Evolutionary conservation across 2,113 vertebrate species (phyloP).

Genomic region (Puffinus mauretanicus): DNA sequence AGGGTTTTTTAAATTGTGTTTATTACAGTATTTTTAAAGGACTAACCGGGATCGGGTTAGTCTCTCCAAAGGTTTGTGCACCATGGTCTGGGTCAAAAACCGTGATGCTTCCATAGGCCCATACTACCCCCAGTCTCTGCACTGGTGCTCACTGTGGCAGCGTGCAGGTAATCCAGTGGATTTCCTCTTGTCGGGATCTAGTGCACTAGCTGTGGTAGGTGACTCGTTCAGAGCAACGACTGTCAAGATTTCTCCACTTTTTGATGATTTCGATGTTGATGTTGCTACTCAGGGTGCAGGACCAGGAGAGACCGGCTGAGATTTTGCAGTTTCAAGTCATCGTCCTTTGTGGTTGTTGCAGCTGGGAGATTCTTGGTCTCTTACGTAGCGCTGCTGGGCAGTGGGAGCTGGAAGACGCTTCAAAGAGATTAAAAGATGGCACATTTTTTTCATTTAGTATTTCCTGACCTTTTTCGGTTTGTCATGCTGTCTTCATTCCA

Average conservation of each 20-base stretch:
- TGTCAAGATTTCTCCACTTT: neutral
- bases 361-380: neutral
- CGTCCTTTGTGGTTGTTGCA: neutral
- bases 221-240: fast-evolving
- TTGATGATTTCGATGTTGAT: neutral
- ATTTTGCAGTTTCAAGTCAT: neutral
- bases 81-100: neutral
- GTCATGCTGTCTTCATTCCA: slow-evolving; percentile 2
- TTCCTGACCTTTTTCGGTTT: slow-evolving; percentile 45
- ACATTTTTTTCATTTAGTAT: slow-evolving; percentile 32
- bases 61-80: neutral
- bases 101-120: fast-evolving
- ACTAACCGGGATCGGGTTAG: neutral
- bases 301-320: neutral
- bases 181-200: neutral
- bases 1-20: neutral
- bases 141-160: neutral
- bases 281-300: neutral
- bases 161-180: fast-evolving
- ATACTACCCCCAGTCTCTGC: neutral
- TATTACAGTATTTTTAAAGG: neutral
- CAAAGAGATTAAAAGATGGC: slow-evolving; percentile 48
- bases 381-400: neutral
- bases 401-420: slow-evolving; percentile 14
- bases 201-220: neutral